Conservation (phyloP, 2,888 invertebrate species). For the Aethes cnicana region DNA sequence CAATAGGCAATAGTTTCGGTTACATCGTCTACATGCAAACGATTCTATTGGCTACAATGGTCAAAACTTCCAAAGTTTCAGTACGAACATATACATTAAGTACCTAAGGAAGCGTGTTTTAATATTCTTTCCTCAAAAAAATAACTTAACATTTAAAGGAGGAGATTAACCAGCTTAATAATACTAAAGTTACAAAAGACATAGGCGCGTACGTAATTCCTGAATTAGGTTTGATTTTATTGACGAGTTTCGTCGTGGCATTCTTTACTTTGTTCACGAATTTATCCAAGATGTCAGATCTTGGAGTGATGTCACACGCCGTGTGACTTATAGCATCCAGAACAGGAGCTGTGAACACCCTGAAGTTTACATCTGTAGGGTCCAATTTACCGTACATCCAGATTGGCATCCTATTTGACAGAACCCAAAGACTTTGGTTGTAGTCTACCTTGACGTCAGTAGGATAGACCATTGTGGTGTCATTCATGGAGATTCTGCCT, state of each 20-base stretch:
- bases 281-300: conserved; percentile 80
- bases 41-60: no score
- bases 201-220: conserved; percentile 41
- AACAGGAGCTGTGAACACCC: conserved; percentile 86
- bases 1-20: no score
- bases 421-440: conserved; percentile 87
- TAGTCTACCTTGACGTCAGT: conserved; percentile 90
- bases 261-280: conserved; percentile 78
- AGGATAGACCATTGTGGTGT: conserved; percentile 88
- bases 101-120: no score
- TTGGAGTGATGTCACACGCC: conserved; percentile 84
- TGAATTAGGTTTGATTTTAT: conserved; percentile 54
- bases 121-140: no score
- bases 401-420: conserved; percentile 87
- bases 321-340: conserved; percentile 87
- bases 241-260: conserved; percentile 57
- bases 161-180: conserved; percentile 46
- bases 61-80: no score
- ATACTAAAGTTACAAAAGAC: conserved; percentile 43
- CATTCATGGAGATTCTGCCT: conserved; percentile 87
- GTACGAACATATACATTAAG: no score
- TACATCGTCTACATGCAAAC: no score
- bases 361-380: conserved; percentile 85
- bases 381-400: conserved; percentile 87
- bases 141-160: conserved; percentile 7